These are phyloP conservation scores for Protobothrops mucrosquamatus DNA, from an alignment of 2,113 vertebrate genomes.

Conservation along the genomic window DNA sequence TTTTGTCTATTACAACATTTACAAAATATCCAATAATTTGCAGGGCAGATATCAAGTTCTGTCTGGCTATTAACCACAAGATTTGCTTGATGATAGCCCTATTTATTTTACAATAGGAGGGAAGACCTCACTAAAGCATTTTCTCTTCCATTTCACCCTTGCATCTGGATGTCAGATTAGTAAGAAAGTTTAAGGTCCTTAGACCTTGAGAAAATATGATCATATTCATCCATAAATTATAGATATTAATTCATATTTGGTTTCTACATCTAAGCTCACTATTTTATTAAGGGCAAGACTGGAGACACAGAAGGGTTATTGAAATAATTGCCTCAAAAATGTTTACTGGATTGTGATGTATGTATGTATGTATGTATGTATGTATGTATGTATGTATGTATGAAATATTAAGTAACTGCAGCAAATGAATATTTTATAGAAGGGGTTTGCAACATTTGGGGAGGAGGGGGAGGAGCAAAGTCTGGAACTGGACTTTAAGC, in stretches of 20 bases:
- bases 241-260: not conserved
- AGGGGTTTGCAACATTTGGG: not conserved
- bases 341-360: not conserved
- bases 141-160: not conserved
- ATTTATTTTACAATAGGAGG: not conserved
- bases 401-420: not conserved
- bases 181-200: not conserved
- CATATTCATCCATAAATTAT: not conserved
- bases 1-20: not conserved
- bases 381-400: not conserved
- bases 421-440: not conserved
- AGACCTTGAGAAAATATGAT: not conserved
- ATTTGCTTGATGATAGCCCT: not conserved
- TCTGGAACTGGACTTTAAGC: not conserved
- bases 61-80: not conserved
- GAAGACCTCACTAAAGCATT: not conserved
- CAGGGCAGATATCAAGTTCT: not conserved
- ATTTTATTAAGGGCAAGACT: not conserved
- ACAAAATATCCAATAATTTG: not conserved
- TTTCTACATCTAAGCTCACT: not conserved
- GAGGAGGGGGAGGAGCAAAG: not conserved
- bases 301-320: not conserved
- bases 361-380: not conserved
- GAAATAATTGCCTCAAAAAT: not conserved
- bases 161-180: not conserved